Base-by-base conservation (phyloP, 2,888 invertebrate species). In the Caradrina kadenii region DNA sequence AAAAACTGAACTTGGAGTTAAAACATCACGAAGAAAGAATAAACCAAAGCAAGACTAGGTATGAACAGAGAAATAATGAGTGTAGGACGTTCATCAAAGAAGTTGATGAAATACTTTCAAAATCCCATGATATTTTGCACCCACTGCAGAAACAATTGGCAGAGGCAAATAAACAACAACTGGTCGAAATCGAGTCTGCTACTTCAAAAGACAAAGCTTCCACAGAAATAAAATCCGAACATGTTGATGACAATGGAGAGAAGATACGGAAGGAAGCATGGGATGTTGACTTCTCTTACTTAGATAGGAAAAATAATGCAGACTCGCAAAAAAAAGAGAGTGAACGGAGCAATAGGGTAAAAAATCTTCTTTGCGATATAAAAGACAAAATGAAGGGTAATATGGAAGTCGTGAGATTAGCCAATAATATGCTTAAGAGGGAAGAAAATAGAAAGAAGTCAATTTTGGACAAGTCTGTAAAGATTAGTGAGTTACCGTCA, bases 371-470 rank as follows among this genome's bases (percentile, higher is more conserved):
- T n/a, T 83, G 83, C 58, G 91, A 93, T 63, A 95, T 96, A 45
- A 94, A 95, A 84, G 93, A 92, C 64, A 94, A 93, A 73, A 94
- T 95, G 94, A 95, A 93, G 69, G 94, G 93, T 77, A 96, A 95
- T 73, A 90, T 93, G 81, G 95, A 95, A 64, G 94, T 96, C 6
- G 81, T 93, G 49, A 86, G 90, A 66, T 79, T 94, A 7, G 94
- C 95, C 10, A 92, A 96, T 81, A 95, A 88, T 78, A 84, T 96
- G 69, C 77, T 96, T 10, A 87, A 88, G 73, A 88, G 93, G 73
- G 93, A 93, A 77, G 93, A 93, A 31, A 81, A 64, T 52, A 91
- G 83, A 52, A 90, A 87, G 50, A 92, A 88, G 48, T 58, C 65
- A 61, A 60, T 86, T 35, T 50, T 79, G 60, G 81, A 82, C 11